phyloP scores from a whole-genome alignment of 2,797 vertebrate species.

The Amniataba percoides region DNA sequence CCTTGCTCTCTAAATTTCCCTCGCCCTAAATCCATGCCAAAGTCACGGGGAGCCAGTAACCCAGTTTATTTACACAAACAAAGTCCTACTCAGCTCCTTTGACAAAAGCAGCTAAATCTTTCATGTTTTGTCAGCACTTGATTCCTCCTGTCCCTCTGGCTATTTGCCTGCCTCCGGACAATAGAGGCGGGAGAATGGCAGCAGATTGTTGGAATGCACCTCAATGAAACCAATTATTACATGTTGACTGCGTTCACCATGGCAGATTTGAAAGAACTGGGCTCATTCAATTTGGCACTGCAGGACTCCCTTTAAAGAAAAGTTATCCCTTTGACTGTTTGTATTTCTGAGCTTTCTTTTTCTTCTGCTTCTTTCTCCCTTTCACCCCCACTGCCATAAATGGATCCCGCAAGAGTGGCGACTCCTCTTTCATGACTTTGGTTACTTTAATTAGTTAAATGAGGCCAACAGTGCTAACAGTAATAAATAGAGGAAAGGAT shows the following conservation, averaged over 20 bases:
- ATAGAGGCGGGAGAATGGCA: constrained; percentile 98
- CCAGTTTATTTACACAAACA: constrained; percentile 99
- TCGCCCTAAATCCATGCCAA: constrained; percentile 69
- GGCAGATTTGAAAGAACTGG: constrained; percentile 99
- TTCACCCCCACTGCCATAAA: constrained; percentile 90
- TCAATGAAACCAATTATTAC: constrained; percentile 99
- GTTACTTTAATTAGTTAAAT: constrained; percentile 99
- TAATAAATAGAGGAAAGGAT: constrained; percentile 71
- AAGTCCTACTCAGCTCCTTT: constrained; percentile 98
- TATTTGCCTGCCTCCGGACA: constrained; percentile 99
- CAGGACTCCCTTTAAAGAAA: constrained; percentile 99
- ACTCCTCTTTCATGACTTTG: constrained; percentile 94
- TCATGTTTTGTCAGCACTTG: constrained; percentile 99
- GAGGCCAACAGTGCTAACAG: constrained; percentile 84
- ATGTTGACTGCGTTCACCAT: constrained; percentile 99
- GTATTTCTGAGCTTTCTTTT: constrained; percentile 98
- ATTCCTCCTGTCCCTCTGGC: constrained; percentile 99
- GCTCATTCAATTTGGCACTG: constrained; percentile 99
- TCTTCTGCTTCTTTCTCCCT: constrained; percentile 58
- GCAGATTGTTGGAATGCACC: constrained; percentile 99
- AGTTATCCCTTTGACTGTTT: constrained; percentile 99
- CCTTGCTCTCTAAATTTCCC: constrained; percentile 48
- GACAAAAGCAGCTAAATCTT: constrained; percentile 99
- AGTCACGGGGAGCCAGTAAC: constrained; percentile 87
- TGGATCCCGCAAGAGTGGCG: constrained; percentile 94